phyloP scores from a whole-genome alignment of 2,113 vertebrate species.

The Micronycteris hirsuta region DNA sequence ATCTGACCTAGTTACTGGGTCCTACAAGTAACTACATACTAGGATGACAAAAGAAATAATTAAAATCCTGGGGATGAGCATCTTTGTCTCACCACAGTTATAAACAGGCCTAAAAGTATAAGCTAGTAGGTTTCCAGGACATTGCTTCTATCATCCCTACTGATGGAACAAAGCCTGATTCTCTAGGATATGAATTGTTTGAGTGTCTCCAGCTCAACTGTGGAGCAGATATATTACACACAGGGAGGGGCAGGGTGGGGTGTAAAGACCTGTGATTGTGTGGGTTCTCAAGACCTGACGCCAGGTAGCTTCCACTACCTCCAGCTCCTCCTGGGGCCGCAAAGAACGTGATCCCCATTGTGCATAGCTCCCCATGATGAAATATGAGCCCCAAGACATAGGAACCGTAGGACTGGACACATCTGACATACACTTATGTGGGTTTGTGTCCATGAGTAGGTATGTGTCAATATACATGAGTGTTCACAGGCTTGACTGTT shows the following conservation, averaged over 20 bases:
- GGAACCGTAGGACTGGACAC: not conserved
- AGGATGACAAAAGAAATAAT: not conserved
- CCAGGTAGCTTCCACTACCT: not conserved
- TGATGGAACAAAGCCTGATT: not conserved
- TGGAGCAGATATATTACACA: not conserved
- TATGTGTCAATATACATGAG: not conserved
- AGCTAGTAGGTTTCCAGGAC: conserved; percentile 3
- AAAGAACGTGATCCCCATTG: not conserved
- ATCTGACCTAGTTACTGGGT: not conserved
- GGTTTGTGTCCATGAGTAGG: not conserved
- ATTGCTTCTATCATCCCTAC: not conserved
- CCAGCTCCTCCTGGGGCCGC: not conserved
- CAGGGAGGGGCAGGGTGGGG: not conserved
- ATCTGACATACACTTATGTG: not conserved
- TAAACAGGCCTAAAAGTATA: not conserved
- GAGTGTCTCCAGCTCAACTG: not conserved
- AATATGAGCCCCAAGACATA: not conserved
- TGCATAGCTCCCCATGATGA: not conserved
- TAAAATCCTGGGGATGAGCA: not conserved
- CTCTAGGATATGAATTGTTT: not conserved
- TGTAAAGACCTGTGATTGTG: not conserved
- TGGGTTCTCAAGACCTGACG: not conserved
- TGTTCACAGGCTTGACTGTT: not conserved
- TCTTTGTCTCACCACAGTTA: not conserved
- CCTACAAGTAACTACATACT: not conserved